These are phyloP conservation scores for Eupsittula cactorum DNA, from an alignment of 2,113 vertebrate species.

Conservation along the genomic window DNA sequence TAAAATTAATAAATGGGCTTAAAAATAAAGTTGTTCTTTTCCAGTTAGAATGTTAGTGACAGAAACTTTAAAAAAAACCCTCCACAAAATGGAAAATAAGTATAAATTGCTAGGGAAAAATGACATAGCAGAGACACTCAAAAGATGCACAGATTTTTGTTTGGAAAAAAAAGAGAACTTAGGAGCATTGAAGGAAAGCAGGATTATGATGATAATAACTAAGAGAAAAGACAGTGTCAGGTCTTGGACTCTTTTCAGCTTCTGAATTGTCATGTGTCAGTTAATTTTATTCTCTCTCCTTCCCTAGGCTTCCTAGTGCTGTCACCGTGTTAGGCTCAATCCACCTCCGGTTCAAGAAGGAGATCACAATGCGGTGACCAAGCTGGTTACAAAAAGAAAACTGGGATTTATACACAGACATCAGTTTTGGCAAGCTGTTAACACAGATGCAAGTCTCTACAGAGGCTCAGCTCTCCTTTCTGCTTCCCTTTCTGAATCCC, in stretches of 20 bases:
- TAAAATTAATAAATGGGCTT: not conserved
- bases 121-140: not conserved
- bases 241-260: not conserved
- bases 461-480: not conserved
- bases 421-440: not conserved
- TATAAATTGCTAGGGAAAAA: not conserved
- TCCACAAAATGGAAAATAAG: not conserved
- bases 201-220: not conserved
- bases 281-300: not conserved
- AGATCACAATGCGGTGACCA: not conserved
- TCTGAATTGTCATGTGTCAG: not conserved
- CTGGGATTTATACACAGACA: conserved; percentile 10
- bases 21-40: not conserved
- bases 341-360: not conserved
- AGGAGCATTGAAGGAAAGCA: not conserved
- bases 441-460: conserved; percentile 17
- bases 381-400: conserved; percentile 14
- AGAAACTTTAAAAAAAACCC: not conserved
- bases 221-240: not conserved
- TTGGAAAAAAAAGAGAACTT: not conserved
- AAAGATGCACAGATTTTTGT: not conserved
- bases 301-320: not conserved
- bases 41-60: not conserved
- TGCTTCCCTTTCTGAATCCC: not conserved
- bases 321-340: not conserved